Conservation (phyloP, 1,140 invertebrate species). For the Coptotermes formosanus region DNA sequence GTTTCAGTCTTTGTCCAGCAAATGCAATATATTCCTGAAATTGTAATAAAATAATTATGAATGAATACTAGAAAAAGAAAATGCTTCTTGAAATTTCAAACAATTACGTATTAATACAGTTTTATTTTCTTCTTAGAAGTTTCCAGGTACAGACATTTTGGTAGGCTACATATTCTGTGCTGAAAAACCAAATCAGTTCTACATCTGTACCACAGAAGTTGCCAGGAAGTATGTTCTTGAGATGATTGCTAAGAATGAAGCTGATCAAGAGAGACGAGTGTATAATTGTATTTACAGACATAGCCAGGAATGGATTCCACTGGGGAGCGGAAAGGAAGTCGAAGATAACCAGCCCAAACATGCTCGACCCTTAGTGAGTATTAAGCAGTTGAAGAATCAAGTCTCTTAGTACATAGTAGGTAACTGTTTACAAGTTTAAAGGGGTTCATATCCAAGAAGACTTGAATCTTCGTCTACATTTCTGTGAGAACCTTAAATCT, state of each 20-base stretch:
- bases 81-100: not conserved
- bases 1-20: no score
- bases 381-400: no score
- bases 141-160: conserved; percentile 56
- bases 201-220: conserved; percentile 61
- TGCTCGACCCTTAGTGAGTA: conserved; percentile 49
- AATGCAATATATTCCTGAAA: no score
- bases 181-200: conserved; percentile 63
- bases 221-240: conserved; percentile 49
- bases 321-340: conserved; percentile 64
- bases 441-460: no score
- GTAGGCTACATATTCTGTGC: conserved; percentile 65
- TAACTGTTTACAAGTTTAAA: no score
- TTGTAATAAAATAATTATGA: no score
- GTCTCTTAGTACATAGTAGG: no score
- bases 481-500: no score
- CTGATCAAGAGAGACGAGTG: conserved; percentile 61
- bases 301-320: conserved; percentile 56
- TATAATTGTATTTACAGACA: conserved; percentile 61
- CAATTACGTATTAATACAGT: not conserved
- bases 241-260: conserved; percentile 56
- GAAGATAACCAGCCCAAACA: conserved; percentile 53
- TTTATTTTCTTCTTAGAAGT: conserved; percentile 41
- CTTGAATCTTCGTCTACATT: no score
- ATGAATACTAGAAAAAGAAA: not conserved